Conservation (phyloP, 2,888 invertebrate genomes). For the Pheosia tremula region DNA sequence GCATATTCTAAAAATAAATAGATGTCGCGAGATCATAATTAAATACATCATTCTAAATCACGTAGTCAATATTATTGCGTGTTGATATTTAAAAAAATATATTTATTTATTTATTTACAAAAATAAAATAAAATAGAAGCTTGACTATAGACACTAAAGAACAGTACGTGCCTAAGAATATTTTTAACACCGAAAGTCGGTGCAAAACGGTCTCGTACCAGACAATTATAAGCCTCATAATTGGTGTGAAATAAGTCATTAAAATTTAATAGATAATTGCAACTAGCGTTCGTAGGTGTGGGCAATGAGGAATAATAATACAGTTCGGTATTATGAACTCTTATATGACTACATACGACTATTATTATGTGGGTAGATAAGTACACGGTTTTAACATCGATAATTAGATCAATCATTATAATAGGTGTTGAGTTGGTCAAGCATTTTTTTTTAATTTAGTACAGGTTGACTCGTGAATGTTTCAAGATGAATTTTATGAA, state of each 20-base stretch:
- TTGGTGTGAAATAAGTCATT: constrained; percentile 7
- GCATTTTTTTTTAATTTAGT: too few relatives aligned
- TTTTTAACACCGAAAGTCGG: background rate
- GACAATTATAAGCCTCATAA: background rate
- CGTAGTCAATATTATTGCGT: too few relatives aligned
- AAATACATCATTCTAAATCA: too few relatives aligned
- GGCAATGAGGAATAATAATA: constrained; percentile 49
- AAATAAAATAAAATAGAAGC: too few relatives aligned
- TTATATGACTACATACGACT: constrained; percentile 8
- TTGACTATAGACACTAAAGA: too few relatives aligned
- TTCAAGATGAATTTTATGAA: too few relatives aligned
- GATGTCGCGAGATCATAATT: too few relatives aligned
- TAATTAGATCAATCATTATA: constrained; percentile 8
- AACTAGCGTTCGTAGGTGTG: constrained; percentile 46
- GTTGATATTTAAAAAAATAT: too few relatives aligned
- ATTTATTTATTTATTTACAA: too few relatives aligned
- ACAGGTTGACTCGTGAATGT: too few relatives aligned
- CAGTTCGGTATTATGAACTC: constrained; percentile 12
- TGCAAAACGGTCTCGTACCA: background rate
- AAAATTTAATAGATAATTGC: constrained; percentile 12
- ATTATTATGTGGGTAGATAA: constrained; percentile 31
- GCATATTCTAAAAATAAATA: too few relatives aligned
- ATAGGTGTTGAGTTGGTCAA: constrained; percentile 11
- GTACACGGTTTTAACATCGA: constrained; percentile 11
- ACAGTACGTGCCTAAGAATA: too few relatives aligned